Conservation (phyloP, 2,888 invertebrate species). For the Biston stratarius region DNA sequence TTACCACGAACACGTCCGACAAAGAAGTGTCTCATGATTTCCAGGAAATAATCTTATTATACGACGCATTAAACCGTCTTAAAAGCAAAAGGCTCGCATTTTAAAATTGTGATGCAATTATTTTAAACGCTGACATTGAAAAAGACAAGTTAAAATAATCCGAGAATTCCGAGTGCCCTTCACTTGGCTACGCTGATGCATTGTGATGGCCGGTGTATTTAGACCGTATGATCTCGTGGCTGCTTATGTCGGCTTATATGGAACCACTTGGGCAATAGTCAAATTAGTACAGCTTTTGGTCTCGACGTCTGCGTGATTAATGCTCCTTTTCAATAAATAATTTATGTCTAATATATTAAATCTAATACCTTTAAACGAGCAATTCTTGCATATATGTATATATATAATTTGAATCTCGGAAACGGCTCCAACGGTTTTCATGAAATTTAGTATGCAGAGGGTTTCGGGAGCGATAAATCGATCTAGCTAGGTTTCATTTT, state of each 20-base stretch:
- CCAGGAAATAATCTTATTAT: constrained; percentile 83
- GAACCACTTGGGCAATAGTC: constrained; percentile 54
- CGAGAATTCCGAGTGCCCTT: constrained; percentile 83
- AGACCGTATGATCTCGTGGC: constrained; percentile 73
- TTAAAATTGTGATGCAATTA: constrained; percentile 86
- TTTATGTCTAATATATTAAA: constrained; percentile 6
- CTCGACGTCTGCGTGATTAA: constrained; percentile 32
- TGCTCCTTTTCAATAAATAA: constrained; percentile 26
- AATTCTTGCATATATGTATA: too few species aligned
- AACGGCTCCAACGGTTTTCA: too few species aligned
- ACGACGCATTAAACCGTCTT: constrained; percentile 77
- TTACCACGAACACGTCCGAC: constrained; percentile 41
- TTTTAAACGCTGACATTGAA: constrained; percentile 87
- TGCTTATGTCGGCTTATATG: constrained; percentile 64
- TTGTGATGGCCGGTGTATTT: constrained; percentile 82
- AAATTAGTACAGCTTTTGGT: constrained; percentile 46
- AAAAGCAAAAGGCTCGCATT: constrained; percentile 83
- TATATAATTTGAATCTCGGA: too few species aligned
- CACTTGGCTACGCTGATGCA: constrained; percentile 82
- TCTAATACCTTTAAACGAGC: too few species aligned
- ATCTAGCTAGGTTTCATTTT: too few species aligned
- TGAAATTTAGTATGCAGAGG: too few species aligned
- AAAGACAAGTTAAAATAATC: constrained; percentile 86
- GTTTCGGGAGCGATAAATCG: too few species aligned
- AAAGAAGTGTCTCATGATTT: constrained; percentile 72